A percentile compares a stretch with the other conserved stretches of the same genome.
These are phyloP conservation scores for Buceros bicornis DNA, from an alignment of 2,797 vertebrate species.

Conservation along the genomic window DNA sequence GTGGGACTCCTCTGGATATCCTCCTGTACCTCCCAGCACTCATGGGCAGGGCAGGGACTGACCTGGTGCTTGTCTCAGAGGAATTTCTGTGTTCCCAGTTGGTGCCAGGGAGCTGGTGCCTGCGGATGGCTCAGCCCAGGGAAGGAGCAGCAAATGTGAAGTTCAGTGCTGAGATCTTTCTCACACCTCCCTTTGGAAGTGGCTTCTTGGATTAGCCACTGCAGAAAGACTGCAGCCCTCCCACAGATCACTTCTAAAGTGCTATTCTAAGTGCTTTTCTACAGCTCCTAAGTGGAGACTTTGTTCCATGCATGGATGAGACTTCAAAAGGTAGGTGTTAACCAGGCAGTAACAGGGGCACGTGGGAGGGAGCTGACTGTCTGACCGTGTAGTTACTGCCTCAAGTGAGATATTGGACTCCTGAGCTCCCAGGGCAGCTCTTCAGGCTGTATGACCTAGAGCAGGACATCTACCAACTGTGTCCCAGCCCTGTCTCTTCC, in stretches of 20 bases:
- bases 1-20: neutral
- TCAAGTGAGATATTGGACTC: fast-evolving
- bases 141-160: neutral
- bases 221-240: neutral
- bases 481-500: neutral
- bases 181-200: neutral
- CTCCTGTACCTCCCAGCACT: neutral
- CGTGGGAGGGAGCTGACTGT: neutral
- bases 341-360: neutral
- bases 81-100: neutral
- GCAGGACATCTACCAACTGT: neutral
- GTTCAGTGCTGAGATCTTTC: neutral
- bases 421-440: neutral
- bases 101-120: neutral
- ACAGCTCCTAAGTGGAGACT: neutral
- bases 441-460: neutral
- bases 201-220: neutral
- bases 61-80: neutral
- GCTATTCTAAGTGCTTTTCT: neutral
- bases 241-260: neutral
- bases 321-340: neutral
- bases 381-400: neutral
- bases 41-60: neutral
- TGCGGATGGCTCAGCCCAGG: neutral
- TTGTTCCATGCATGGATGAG: neutral